Percentiles rank a stretch among this genome's conserved stretches.
phyloP scores from a whole-genome alignment of 2,113 vertebrate genomes.

The Gallinago undulata region DNA sequence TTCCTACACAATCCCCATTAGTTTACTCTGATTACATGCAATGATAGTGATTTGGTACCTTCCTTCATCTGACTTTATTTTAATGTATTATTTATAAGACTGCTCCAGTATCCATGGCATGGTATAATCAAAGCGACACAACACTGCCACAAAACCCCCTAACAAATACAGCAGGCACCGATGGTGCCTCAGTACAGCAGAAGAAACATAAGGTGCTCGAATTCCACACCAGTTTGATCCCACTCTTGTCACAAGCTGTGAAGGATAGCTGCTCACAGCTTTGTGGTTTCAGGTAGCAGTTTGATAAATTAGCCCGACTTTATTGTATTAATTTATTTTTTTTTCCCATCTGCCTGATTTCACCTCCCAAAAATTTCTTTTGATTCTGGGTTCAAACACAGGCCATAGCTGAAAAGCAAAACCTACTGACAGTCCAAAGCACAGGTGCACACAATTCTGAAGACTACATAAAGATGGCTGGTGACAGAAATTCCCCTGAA shows the following conservation, averaged over 20 bases:
- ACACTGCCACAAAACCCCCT: not conserved
- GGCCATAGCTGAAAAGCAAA: not conserved
- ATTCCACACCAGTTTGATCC: not conserved
- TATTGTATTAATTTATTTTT: not conserved
- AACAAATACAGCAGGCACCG: accelerated
- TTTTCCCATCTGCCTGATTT: not conserved
- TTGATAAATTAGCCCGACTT: not conserved
- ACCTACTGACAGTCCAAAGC: not conserved
- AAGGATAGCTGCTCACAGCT: not conserved
- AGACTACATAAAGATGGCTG: accelerated
- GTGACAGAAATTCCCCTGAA: not conserved
- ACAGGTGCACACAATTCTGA: not conserved
- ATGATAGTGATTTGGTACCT: not conserved
- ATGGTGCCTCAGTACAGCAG: not conserved
- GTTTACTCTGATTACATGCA: not conserved
- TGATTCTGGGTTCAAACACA: not conserved
- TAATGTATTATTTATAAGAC: not conserved
- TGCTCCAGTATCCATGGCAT: not conserved
- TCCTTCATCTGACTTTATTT: not conserved
- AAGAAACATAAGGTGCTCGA: not conserved
- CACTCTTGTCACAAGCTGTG: not conserved
- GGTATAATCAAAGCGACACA: not conserved
- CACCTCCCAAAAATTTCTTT: not conserved
- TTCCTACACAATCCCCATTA: not conserved
- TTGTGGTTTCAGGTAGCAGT: not conserved